Evolutionary conservation across 2,797 vertebrate species (phyloP), one percentile per base, ranked within the genome.

Genomic region (Notamacropus eugenii): DNA sequence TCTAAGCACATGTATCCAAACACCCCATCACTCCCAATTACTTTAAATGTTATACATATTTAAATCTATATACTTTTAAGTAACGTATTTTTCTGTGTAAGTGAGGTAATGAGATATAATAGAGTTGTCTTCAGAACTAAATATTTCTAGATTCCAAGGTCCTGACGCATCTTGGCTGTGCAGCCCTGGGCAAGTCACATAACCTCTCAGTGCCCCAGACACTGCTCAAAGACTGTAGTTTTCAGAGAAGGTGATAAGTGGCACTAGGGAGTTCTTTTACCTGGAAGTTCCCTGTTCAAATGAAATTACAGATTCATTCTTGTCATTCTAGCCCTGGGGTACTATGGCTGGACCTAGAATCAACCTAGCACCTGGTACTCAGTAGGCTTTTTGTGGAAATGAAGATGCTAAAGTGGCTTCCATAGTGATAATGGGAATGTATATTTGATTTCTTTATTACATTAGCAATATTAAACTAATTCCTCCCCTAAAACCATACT

Each of bases 381-480:
- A 82, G 8, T 24, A 46, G 9, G 22, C 22, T 94, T 2, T 74
- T 1, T n/a, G 0, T 90, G 0, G 50, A 3, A 95, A 0, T 96
- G 27, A 62, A 31, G 55, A 90, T 29, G 59, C 24, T 24, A 34
- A 40, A 54, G 59, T 28, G 29, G 0, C 9, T 52, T 74, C 82
- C 16, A 94, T 91, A 90, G 59, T 82, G 54, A 1, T 29, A 92
- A 62, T 91, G 3, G 14, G 97, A 87, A 55, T 10, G 46, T 54
- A 14, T 67, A 94, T 95, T 87, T 29, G 8, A 34, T 93, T 96
- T 94, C 91, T 95, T 90, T 96, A 54, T 82, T 74, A 82, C n/a
- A n/a, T 82, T 82, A 46, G 40, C 74, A 82, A 4, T 82, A 82
- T 82, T 46, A 74, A 74, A 74, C 40, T 74, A 46, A 40, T 82